Conservation (phyloP, 2,888 invertebrate genomes). For the Ormyrus thymus region DNA sequence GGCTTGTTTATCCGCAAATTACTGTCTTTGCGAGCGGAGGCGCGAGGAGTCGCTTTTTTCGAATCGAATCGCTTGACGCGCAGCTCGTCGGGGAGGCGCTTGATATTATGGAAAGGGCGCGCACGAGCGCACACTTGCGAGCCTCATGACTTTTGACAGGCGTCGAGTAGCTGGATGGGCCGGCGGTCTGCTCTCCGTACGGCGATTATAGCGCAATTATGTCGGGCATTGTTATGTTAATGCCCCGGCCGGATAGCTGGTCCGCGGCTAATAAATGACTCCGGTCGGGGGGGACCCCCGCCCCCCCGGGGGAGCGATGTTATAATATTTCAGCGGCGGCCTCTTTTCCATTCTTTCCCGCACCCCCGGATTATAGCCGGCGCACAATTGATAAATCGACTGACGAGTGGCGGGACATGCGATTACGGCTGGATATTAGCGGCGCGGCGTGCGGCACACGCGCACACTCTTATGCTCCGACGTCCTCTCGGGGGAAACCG, state of each 20-base stretch:
- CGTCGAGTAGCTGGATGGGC: neutral
- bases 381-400: conserved; percentile 72
- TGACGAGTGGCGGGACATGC: conserved; percentile 63
- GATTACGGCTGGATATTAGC: conserved; percentile 11
- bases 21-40: too few relatives aligned
- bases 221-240: conserved; percentile 73
- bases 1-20: too few relatives aligned
- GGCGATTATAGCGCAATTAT: conserved; percentile 72
- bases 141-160: conserved; percentile 40
- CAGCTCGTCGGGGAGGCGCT: too few relatives aligned
- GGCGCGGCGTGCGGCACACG: too few relatives aligned
- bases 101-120: neutral
- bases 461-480: neutral
- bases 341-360: conserved; percentile 43
- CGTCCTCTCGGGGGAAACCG: conserved; percentile 20
- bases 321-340: conserved; percentile 73
- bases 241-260: conserved; percentile 61
- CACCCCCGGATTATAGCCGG: conserved; percentile 59
- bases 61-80: neutral
- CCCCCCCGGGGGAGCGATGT: conserved; percentile 67
- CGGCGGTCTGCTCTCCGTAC: conserved; percentile 36
- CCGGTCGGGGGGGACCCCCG: conserved; percentile 59
- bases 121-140: neutral
- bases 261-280: conserved; percentile 16
- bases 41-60: neutral